Percentiles rank a stretch among this genome's conserved stretches.
phyloP scores from a whole-genome alignment of 2,797 vertebrate species.

The Tragopan temminckii region DNA sequence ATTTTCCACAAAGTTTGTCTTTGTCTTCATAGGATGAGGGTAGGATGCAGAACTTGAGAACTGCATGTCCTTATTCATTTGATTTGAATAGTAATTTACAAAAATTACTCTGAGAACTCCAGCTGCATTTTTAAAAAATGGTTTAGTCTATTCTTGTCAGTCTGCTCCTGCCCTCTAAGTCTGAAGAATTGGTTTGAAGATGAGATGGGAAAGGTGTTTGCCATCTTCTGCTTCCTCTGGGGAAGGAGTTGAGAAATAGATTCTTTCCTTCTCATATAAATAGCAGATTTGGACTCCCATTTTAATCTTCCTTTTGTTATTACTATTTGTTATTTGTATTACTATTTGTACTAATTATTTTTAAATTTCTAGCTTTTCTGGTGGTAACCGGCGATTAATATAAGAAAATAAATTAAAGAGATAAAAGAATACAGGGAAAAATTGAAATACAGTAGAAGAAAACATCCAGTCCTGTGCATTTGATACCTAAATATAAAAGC shows the following conservation, averaged over 20 bases:
- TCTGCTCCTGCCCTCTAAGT: not conserved
- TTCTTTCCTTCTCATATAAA: not conserved
- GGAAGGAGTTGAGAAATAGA: not conserved
- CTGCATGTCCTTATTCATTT: not conserved
- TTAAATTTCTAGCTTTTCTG: not conserved
- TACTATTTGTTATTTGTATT: not conserved
- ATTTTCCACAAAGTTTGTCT: not conserved
- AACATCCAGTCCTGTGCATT: rapidly evolving
- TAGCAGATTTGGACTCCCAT: not conserved
- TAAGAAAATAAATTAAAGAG: not conserved
- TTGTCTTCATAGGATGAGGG: not conserved
- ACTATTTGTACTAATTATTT: not conserved
- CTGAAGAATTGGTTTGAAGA: not conserved
- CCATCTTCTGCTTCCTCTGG: not conserved
- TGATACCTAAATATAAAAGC: not conserved
- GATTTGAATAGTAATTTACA: not conserved
- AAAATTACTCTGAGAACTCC: not conserved
- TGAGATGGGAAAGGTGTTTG: not conserved
- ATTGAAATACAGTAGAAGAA: not conserved
- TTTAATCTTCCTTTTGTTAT: not conserved
- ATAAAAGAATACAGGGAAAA: not conserved
- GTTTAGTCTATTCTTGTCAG: not conserved
- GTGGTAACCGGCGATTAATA: constrained; percentile 16
- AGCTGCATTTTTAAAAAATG: not conserved
- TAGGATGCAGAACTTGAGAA: not conserved